Base-by-base conservation (phyloP, 2,888 invertebrate genomes). In the Archaeoteleia sp. region DNA sequence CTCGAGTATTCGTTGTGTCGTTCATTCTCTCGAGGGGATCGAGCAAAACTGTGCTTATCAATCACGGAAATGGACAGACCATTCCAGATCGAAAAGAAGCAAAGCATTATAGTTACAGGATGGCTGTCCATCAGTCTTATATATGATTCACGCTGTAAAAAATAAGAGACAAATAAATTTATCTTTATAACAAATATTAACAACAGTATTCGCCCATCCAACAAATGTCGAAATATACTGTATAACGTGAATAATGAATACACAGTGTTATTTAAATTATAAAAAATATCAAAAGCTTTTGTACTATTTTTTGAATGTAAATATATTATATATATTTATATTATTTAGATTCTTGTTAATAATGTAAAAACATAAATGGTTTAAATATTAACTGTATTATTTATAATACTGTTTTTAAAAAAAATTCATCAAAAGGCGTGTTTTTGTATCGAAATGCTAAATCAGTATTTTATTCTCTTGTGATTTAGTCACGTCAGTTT, bases 381-480 rank as follows among this genome's bases (percentile, higher is more conserved):
- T 2, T 29, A n/a, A 2, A 8, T 29, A 2, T 29, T 29, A 29
- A 29, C 2, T 29, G 9, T 23, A 7, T 23, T 20, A 20, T 9
- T 4, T 39, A 39, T 14, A 10, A 14, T 7, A 20, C 8, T 35
- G 35, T 15, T 2, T 4, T 9, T 35, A n/a, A 20, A 8, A 17
- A 39, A 39, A 39, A 20, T n/a, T n/a, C n/a, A n/a, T n/a, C n/a
- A 10, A 6, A 20, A 12, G 25, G 23, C 13, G 15, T 2, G 3
- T 35, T 37, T 51, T 15, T 29, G 12, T 30, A 34, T 20, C 42
- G 40, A 8, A 53, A 42, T 40, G 30, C 6, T 53, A 29, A 53
- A 53, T 42, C 40, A 23, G 34, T 53, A 42, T 53, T 53, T 40
- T 29, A 42, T 42, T 10, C 20, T 53, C 32, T 6, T 9, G 53